These are phyloP conservation scores for Euzetes globulus DNA, from an alignment of 2,888 invertebrate genomes.

Conservation along the genomic window DNA sequence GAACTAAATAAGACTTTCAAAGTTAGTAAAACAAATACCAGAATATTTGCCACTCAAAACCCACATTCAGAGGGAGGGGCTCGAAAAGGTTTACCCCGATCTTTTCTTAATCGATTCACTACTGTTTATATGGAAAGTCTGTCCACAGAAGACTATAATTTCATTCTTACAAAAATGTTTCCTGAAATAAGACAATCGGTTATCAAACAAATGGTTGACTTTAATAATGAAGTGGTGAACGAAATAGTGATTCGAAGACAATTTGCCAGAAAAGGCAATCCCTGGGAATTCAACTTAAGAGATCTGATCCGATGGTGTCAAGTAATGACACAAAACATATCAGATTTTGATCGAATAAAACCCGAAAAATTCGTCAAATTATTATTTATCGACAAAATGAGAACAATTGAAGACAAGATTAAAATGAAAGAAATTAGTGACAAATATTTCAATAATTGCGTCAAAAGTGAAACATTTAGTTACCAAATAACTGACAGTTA, in stretches of 20 bases:
- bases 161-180: constrained; percentile 62
- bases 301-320: constrained; percentile 92
- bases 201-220: constrained; percentile 64
- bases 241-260: constrained; percentile 25
- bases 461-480: constrained; percentile 44
- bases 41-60: constrained; percentile 96
- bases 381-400: constrained; percentile 79
- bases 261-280: constrained; percentile 67
- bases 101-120: constrained; percentile 94
- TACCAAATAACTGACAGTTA: constrained; percentile 41
- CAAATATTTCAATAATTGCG: constrained; percentile 48
- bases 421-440: constrained; percentile 53
- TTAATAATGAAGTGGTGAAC: constrained; percentile 58
- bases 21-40: constrained; percentile 60
- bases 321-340: constrained; percentile 47
- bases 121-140: constrained; percentile 57
- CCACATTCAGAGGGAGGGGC: constrained; percentile 92
- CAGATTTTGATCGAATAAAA: constrained; percentile 40
- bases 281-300: constrained; percentile 95
- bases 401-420: constrained; percentile 66
- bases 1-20: constrained; percentile 81
- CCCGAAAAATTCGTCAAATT: constrained; percentile 64
- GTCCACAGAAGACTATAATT: constrained; percentile 57
- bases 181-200: constrained; percentile 56
- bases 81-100: constrained; percentile 86